Conservation (phyloP, 2,797 vertebrate species). For the Paedocypris micromegethes region DNA sequence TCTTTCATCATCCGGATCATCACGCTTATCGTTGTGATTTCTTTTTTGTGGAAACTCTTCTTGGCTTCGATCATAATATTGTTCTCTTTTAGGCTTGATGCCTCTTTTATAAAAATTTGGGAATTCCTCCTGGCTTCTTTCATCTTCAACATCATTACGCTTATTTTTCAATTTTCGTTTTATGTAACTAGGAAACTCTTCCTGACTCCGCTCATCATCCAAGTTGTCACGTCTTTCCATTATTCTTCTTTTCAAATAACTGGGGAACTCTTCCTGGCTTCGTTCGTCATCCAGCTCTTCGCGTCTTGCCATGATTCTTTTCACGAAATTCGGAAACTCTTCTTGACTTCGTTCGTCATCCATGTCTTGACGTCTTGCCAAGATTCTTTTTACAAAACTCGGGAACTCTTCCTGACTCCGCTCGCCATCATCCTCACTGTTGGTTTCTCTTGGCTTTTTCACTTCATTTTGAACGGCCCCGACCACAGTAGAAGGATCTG, state of each 20-base stretch:
- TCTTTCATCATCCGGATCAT: constrained; percentile 53
- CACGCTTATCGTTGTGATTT: constrained; percentile 44
- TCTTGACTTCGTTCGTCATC: constrained; percentile 65
- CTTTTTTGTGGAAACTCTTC: constrained; percentile 61
- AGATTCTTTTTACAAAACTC: background rate
- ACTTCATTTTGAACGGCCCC: constrained; percentile 51
- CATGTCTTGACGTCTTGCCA: constrained; percentile 47
- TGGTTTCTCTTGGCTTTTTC: constrained; percentile 59
- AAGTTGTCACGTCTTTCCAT: constrained; percentile 23
- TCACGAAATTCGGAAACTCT: constrained; percentile 53
- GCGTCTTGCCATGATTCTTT: constrained; percentile 5
- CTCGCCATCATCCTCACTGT: constrained; percentile 55
- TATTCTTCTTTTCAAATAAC: constrained; percentile 23
- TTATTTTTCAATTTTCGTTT: constrained; percentile 3
- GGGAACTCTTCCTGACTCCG: constrained; percentile 67
- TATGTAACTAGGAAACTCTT: constrained; percentile 21
- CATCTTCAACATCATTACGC: constrained; percentile 40
- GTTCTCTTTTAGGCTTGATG: constrained; percentile 56
- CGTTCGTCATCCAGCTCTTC: constrained; percentile 47
- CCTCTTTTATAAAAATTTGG: constrained; percentile 51
- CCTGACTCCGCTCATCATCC: constrained; percentile 35
- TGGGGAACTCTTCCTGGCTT: constrained; percentile 43
- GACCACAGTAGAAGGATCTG: constrained; percentile 64
- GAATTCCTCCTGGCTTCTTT: constrained; percentile 45
- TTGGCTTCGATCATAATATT: constrained; percentile 60